Percentiles rank a stretch among this genome's conserved stretches.
phyloP scores from a whole-genome alignment of 2,888 invertebrate species.

The Taenaris catops region DNA sequence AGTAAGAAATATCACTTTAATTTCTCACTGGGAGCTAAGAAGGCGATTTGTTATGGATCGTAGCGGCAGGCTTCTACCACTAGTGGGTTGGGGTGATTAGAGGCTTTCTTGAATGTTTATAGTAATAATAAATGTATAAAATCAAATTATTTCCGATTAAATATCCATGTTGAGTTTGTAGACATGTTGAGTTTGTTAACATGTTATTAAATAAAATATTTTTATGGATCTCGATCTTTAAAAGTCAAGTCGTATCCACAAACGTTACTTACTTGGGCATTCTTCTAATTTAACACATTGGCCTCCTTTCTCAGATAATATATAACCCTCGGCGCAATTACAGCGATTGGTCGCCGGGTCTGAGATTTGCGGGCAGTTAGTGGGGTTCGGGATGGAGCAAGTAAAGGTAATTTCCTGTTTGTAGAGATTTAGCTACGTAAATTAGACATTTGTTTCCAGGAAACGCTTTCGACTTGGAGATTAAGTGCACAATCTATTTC shows the following conservation, averaged over 20 bases:
- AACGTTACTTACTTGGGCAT: conserved; percentile 18
- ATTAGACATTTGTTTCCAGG: conserved; percentile 11
- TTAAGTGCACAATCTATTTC: neutral
- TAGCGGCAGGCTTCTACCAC: too few species aligned
- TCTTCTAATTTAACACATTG: conserved; percentile 24
- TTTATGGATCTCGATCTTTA: too few species aligned
- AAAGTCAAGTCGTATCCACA: conserved; percentile 2
- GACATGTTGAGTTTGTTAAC: too few species aligned
- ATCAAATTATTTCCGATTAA: too few species aligned
- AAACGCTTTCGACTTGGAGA: conserved; percentile 1
- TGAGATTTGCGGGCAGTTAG: conserved; percentile 18
- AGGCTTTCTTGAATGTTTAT: too few species aligned
- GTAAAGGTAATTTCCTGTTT: conserved; percentile 16
- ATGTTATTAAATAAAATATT: too few species aligned
- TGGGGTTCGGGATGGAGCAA: conserved; percentile 17
- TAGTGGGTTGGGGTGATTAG: too few species aligned
- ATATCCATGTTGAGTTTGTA: too few species aligned
- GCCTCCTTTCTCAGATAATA: conserved; percentile 25
- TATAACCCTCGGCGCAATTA: conserved; percentile 22
- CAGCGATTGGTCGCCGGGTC: conserved; percentile 15
- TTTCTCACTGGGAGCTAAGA: too few species aligned
- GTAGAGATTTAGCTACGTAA: conserved; percentile 10
- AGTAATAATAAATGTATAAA: too few species aligned
- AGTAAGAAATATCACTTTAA: too few species aligned
- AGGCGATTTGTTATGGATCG: too few species aligned